These are phyloP conservation scores for Odontomachus brunneus DNA, from an alignment of 1,140 invertebrate species.

Conservation along the genomic window DNA sequence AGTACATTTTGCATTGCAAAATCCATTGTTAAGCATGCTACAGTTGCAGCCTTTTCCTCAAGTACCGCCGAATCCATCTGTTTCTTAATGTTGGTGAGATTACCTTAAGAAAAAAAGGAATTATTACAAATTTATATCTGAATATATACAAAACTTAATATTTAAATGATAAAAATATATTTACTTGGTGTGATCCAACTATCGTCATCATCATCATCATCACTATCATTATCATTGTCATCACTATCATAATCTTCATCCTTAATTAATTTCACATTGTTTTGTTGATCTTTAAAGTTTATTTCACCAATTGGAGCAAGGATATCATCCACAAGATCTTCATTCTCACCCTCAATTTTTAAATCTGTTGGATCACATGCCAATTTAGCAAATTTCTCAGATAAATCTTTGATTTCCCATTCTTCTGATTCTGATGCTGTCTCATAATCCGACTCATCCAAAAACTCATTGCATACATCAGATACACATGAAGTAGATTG, in stretches of 20 bases:
- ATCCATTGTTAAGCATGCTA: constrained; percentile 97
- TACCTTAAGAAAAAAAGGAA: constrained; percentile 82
- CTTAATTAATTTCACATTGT: constrained; percentile 76
- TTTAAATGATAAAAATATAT: constrained; percentile 1
- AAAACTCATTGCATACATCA: constrained; percentile 50
- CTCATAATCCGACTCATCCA: constrained; percentile 74
- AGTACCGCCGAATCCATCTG: constrained; percentile 87
- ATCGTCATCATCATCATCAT: constrained; percentile 87
- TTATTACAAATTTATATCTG: constrained; percentile 27
- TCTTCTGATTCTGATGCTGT: constrained; percentile 72
- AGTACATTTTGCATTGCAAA: constrained; percentile 99
- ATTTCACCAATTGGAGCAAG: constrained; percentile 71
- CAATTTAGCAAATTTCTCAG: constrained; percentile 81
- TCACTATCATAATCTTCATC: constrained; percentile 87
- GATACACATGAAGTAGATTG: constrained; percentile 25
- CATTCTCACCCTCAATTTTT: constrained; percentile 73
- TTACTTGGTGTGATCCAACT: constrained; percentile 95
- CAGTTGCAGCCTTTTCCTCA: constrained; percentile 89
- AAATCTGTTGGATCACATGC: constrained; percentile 78
- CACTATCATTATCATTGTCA: constrained; percentile 82
- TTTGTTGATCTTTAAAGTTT: constrained; percentile 78
- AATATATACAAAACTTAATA: not conserved
- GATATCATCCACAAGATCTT: constrained; percentile 80
- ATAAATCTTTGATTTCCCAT: constrained; percentile 71
- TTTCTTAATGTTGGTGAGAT: constrained; percentile 91